phyloP scores from a whole-genome alignment of 2,888 invertebrate genomes.

The Drosophila pullipes region DNA sequence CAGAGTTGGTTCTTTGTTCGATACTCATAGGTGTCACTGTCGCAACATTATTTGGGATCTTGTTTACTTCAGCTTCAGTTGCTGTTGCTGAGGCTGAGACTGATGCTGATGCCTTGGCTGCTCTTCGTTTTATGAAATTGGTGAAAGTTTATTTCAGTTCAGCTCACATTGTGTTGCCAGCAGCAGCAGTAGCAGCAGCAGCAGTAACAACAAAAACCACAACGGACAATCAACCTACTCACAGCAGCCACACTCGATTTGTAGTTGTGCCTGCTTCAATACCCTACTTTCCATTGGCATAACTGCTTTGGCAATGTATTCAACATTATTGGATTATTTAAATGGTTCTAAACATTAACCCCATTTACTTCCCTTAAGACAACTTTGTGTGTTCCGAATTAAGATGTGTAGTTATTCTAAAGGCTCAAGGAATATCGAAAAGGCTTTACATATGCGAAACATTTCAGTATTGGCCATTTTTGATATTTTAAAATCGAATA shows the following conservation, averaged over 20 bases:
- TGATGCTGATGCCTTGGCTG: slow-evolving; percentile 28
- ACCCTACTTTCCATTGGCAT: slow-evolving; percentile 22
- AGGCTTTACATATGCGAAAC: background rate
- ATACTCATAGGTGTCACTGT: slow-evolving; percentile 31
- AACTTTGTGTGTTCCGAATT: background rate
- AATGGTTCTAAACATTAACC: background rate
- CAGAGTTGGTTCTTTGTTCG: slow-evolving; percentile 31
- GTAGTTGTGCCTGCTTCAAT: slow-evolving; percentile 24
- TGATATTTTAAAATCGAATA: background rate
- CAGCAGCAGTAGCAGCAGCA: slow-evolving; percentile 39
- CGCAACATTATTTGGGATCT: slow-evolving; percentile 21
- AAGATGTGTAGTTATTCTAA: background rate
- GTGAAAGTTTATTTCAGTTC: slow-evolving; percentile 78
- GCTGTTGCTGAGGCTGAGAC: background rate
- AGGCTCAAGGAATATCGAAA: background rate
- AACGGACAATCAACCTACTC: slow-evolving; percentile 60
- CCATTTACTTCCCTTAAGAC: background rate
- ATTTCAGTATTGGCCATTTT: background rate
- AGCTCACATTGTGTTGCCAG: slow-evolving; percentile 67
- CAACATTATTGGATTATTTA: background rate
- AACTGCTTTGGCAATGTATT: background rate
- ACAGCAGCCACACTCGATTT: slow-evolving; percentile 36
- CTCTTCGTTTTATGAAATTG: slow-evolving; percentile 73
- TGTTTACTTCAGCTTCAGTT: slow-evolving; percentile 33
- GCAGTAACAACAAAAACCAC: slow-evolving; percentile 29